Evolutionary conservation across 2,797 vertebrate species (phyloP), one percentile per base, ranked within the genome.

Genomic region (Crax fasciolata): DNA sequence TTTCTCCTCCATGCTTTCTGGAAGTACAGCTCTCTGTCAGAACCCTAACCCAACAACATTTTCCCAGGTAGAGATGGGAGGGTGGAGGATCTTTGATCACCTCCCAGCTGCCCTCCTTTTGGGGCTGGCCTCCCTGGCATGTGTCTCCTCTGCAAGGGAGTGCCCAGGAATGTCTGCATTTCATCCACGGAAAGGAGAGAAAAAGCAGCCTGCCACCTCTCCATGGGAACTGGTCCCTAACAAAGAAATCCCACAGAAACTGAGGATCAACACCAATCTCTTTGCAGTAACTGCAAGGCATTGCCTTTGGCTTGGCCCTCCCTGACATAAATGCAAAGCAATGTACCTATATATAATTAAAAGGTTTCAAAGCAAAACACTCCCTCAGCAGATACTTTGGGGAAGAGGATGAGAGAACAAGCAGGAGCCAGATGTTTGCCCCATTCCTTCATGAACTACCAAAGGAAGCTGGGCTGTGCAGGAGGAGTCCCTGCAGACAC

Each of bases 211-310:
- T 24, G 23, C 8, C 12, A 23, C 28, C 4, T 81, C 35, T n/a
- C 38, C 23, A 6, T 0, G 1, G 44, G 18, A 70, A 70, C 13
- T 15, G 24, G 13, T 24, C n/a, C 19, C 43, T 55, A 57, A 10
- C 13, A 39, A 9, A 25, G 49, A 75, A 83, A 77, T n/a, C 58
- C 46, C 68, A 20, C 38, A 46, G 75, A n/a, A 77, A 4, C 30
- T 5, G 14, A 52, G 43, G 67, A 17, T 13, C 0, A 0, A 41
- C 52, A 49, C 30, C 48, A 38, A 41, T 18, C 9, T 23, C 58
- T 57, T 74, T 58, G 24, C 63, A 35, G 11, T 10, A 27, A 74
- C 21, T 8, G 28, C 52, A 66, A 55, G 25, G 52, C 10, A 12
- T 0, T 39, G 68, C 41, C 61, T 87, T 67, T 87, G 65, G 15